Percentiles rank a stretch among this genome's conserved stretches.
phyloP scores from a whole-genome alignment of 1,140 invertebrate species.

The Phthorimaea operculella region DNA sequence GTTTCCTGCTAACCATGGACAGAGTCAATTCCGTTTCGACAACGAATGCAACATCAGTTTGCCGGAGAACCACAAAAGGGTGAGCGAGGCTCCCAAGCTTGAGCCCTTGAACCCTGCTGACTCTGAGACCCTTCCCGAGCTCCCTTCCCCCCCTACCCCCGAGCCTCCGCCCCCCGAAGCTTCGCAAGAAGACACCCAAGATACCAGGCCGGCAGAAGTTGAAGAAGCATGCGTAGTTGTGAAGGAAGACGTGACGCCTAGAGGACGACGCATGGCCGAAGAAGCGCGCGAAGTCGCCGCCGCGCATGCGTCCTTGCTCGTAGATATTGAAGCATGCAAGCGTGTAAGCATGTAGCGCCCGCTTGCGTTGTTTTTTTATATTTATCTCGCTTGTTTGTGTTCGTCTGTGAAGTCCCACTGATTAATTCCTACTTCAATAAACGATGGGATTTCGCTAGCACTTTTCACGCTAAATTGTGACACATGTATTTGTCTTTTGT shows the following conservation, averaged over 20 bases:
- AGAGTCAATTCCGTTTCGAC: conserved; percentile 99
- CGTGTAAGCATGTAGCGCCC: conserved; percentile 68
- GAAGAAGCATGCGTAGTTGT: conserved; percentile 54
- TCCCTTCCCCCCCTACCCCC: conserved; percentile 4
- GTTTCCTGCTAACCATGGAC: conserved; percentile 60
- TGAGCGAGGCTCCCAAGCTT: conserved; percentile 76
- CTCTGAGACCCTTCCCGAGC: conserved; percentile 20
- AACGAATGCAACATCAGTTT: conserved; percentile 97
- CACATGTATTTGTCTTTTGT: conserved; percentile 1
- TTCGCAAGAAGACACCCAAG: conserved; percentile 31
- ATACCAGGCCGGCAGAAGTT: conserved; percentile 31
- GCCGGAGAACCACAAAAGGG: conserved; percentile 95
- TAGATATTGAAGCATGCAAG: conserved; percentile 69
- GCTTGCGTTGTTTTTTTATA: conserved; percentile 33
- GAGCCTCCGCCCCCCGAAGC: conserved; percentile 18
- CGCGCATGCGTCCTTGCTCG: conserved; percentile 62
- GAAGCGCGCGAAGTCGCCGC: conserved; percentile 60
- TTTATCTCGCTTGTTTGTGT: conserved; percentile 31
- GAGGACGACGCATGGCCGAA: conserved; percentile 48
- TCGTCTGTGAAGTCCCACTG: conserved; percentile 2
- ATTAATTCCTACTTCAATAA: neutral
- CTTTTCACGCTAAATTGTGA: neutral
- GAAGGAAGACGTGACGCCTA: conserved; percentile 56
- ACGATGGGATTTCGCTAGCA: neutral
- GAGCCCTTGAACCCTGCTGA: conserved; percentile 20